A percentile compares a stretch with the other conserved stretches of the same genome.
Evolutionary conservation across 1,140 invertebrate species (phyloP).

Genomic region (Cecropterus lyciades): DNA sequence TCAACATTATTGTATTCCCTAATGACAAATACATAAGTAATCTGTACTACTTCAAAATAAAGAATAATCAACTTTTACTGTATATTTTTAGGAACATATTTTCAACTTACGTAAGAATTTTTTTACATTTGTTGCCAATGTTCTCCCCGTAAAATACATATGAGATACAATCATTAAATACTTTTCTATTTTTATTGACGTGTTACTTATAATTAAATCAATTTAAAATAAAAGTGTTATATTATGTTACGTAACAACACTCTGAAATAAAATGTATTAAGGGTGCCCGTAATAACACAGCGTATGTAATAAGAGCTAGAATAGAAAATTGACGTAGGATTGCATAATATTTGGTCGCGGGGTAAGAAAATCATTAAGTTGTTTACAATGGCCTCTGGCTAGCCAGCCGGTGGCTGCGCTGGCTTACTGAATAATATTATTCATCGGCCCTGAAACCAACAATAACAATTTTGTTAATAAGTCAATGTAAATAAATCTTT

Average conservation of each 20-base stretch:
- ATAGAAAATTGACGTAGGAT: background rate
- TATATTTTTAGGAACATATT: background rate
- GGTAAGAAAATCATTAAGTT: conserved; percentile 23
- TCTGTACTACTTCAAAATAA: background rate
- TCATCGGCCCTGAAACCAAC: background rate
- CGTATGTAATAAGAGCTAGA: too few species aligned
- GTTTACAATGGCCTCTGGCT: conserved; percentile 19
- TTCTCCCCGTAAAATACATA: too few species aligned
- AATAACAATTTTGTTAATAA: conserved; percentile 7
- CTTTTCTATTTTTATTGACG: background rate
- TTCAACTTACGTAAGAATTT: background rate
- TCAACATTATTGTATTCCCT: background rate
- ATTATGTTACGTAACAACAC: too few species aligned
- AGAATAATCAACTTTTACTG: background rate
- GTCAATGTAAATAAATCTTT: background rate
- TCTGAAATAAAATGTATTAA: too few species aligned
- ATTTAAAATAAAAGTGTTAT: too few species aligned
- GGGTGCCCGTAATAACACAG: too few species aligned
- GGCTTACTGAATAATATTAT: conserved; percentile 16
- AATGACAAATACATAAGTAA: background rate
- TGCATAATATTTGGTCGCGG: conserved; percentile 22
- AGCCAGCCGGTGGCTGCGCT: background rate
- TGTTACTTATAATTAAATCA: too few species aligned
- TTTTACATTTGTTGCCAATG: background rate
- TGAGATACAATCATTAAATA: background rate